These are phyloP conservation scores for Sardinella longiceps DNA, from an alignment of 2,797 vertebrate genomes.

Conservation along the genomic window DNA sequence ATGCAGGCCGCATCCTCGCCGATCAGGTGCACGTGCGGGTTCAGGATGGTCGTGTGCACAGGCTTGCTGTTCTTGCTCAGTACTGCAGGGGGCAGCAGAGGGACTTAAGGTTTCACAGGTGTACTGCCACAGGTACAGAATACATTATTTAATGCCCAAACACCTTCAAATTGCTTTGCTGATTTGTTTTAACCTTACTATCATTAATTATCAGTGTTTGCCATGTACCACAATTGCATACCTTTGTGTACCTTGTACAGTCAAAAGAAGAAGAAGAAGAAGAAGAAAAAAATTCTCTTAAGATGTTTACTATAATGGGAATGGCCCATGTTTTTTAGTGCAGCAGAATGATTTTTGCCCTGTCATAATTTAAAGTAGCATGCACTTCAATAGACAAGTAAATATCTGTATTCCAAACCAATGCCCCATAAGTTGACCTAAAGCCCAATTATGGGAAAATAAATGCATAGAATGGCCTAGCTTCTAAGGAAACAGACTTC, in stretches of 20 bases:
- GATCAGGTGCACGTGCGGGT: slow-evolving; percentile 96
- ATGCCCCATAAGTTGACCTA: background rate
- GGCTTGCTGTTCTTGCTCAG: slow-evolving; percentile 99
- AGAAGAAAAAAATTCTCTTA: too few species aligned
- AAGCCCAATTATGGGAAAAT: background rate
- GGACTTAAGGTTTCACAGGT: background rate
- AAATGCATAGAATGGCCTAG: background rate
- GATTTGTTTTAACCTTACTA: too few species aligned
- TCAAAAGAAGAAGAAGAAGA: too few species aligned
- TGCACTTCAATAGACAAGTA: background rate
- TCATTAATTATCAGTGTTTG: too few species aligned
- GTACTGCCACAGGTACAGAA: background rate
- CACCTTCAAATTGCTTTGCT: too few species aligned
- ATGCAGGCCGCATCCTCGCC: slow-evolving; percentile 98
- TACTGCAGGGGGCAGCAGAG: slow-evolving; percentile 71
- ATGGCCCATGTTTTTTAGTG: too few species aligned
- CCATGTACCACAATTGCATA: too few species aligned
- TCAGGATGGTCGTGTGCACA: slow-evolving; percentile 98
- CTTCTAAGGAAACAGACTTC: background rate
- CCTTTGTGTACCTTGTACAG: too few species aligned
- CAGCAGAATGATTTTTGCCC: too few species aligned
- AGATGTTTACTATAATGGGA: too few species aligned
- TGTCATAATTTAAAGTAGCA: too few species aligned
- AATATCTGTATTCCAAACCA: background rate
- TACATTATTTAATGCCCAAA: too few species aligned